Evolutionary conservation across 2,888 invertebrate species (phyloP).

Genomic region (Diarsia brunnea): DNA sequence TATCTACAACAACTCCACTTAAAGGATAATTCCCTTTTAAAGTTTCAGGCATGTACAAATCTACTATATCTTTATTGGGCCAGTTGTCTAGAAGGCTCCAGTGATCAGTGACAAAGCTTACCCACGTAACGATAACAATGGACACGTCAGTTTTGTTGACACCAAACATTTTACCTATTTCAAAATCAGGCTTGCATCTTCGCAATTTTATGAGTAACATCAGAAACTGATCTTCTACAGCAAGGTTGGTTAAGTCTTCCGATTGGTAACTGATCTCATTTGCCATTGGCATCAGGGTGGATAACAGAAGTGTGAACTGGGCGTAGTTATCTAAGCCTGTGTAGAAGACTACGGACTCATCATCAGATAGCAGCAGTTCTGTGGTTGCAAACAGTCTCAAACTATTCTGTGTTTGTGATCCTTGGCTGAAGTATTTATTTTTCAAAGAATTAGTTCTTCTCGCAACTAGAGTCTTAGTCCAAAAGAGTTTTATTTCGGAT

Average conservation of each 20-base stretch:
- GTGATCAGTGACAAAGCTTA: constrained; percentile 20
- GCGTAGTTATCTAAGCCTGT: constrained; percentile 17
- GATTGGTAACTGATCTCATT: constrained; percentile 34
- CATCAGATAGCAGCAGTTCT: constrained; percentile 21
- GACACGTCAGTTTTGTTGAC: constrained; percentile 10
- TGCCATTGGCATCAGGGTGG: constrained; percentile 35
- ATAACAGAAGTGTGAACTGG: constrained; percentile 14
- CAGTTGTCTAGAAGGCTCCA: constrained; percentile 25
- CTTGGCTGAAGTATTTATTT: neutral
- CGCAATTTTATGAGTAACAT: constrained; percentile 36
- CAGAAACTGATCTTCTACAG: constrained; percentile 31
- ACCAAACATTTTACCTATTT: constrained; percentile 35
- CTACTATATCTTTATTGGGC: constrained; percentile 16
- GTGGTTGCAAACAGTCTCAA: constrained; percentile 8
- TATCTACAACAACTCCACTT: neutral
- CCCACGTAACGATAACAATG: constrained; percentile 23
- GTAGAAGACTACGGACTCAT: constrained; percentile 28
- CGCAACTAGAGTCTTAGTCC: neutral
- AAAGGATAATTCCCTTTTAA: constrained; percentile 2
- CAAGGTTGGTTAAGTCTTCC: neutral
- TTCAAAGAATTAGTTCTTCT: neutral
- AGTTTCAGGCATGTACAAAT: constrained; percentile 18
- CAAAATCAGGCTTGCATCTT: constrained; percentile 27
- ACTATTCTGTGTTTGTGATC: constrained; percentile 15
- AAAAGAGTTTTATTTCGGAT: neutral